phyloP scores from a whole-genome alignment of 2,113 vertebrate genomes.

The Hyperopisus bebe region DNA sequence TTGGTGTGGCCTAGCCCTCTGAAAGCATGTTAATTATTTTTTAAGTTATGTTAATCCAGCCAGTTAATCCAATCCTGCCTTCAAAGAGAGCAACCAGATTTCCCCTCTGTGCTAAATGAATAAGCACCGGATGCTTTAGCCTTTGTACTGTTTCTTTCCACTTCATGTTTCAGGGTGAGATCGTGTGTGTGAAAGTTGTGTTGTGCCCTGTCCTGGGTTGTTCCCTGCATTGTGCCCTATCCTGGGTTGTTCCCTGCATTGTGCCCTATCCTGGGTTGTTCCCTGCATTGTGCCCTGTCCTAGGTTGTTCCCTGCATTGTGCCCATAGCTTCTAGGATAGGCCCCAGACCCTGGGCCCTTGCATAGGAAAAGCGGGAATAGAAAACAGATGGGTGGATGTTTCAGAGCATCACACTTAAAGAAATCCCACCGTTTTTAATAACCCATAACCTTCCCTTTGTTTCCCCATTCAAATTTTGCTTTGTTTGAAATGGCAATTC shows the following conservation, averaged over 20 bases:
- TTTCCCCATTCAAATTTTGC: neutral
- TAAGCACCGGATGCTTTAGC: neutral
- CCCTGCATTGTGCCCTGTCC: neutral
- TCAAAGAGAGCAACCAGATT: neutral
- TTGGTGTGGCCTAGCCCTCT: neutral
- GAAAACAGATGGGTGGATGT: neutral
- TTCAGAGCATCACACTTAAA: neutral
- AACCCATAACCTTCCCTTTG: neutral
- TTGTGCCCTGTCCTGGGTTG: neutral
- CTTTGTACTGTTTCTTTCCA: neutral
- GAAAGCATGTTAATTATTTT: neutral
- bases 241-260: neutral
- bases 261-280: neutral
- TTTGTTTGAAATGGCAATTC: neutral
- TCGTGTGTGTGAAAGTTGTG: neutral
- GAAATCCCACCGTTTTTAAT: neutral
- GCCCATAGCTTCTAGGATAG: neutral
- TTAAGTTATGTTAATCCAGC: neutral
- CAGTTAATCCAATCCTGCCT: too few species aligned
- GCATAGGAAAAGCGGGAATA: neutral
- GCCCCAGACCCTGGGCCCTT: neutral
- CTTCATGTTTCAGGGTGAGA: neutral
- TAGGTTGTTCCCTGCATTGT: neutral
- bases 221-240: neutral
- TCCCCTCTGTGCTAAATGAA: neutral